Conservation (phyloP, 2,797 vertebrate genomes). For the Spinus olivaceus region DNA sequence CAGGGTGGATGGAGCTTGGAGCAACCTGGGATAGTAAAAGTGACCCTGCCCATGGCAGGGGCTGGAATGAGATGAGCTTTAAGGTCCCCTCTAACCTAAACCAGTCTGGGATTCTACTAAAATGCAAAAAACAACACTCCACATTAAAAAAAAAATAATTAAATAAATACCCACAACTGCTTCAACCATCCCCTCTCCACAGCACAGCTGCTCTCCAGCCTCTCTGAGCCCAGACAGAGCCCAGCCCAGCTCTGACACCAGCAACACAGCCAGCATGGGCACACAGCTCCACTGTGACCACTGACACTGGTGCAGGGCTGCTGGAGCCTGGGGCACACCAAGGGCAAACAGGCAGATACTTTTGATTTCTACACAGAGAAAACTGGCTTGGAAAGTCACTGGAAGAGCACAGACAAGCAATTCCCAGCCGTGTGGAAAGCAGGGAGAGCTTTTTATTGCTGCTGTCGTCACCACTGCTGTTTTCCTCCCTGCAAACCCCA, state of each 20-base stretch:
- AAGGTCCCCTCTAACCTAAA: background rate
- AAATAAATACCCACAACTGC: background rate
- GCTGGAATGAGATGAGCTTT: background rate
- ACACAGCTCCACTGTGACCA: background rate
- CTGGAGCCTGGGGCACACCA: background rate
- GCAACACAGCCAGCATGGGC: background rate
- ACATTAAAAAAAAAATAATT: background rate
- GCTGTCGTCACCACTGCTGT: conserved; percentile 9
- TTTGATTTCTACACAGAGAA: conserved; percentile 29
- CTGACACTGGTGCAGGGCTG: background rate
- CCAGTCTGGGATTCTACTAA: background rate
- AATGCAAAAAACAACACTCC: background rate
- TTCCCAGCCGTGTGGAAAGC: conserved; percentile 23
- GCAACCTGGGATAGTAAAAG: background rate
- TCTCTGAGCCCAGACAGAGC: background rate
- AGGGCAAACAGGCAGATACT: conserved; percentile 3
- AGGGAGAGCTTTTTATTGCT: conserved; percentile 3
- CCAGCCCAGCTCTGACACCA: background rate
- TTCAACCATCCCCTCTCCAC: background rate
- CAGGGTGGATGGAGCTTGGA: background rate
- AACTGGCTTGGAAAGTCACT: conserved; percentile 39
- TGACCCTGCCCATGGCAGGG: background rate
- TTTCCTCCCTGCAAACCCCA: conserved; percentile 35
- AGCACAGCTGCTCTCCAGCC: accelerated
- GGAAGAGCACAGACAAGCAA: conserved; percentile 31